Conservation (phyloP, 2,888 invertebrate genomes). For the Orgyia antiqua region DNA sequence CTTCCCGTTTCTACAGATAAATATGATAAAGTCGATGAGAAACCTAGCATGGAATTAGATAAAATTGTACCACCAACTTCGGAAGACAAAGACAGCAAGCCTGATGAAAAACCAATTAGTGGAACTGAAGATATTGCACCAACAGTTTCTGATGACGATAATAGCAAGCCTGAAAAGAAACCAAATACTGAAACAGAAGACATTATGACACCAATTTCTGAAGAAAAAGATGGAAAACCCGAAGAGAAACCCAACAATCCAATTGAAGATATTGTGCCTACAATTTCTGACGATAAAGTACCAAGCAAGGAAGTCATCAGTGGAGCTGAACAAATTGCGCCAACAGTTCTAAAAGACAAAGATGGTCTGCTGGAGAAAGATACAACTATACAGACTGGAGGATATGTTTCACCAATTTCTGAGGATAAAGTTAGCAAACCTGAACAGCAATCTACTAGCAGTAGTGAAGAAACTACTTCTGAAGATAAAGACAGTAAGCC, state of each 20-base stretch:
- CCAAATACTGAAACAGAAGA: background rate
- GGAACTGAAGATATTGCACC: background rate
- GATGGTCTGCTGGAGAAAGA: too few relatives aligned
- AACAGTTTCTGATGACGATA: background rate
- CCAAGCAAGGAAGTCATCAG: background rate
- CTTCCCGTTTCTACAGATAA: background rate
- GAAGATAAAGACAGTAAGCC: background rate
- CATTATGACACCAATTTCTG: background rate
- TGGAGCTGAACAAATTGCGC: background rate
- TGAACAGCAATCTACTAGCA: background rate
- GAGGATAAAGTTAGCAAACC: background rate
- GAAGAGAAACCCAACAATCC: background rate
- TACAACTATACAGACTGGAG: too few relatives aligned
- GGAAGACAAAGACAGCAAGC: conserved; percentile 1
- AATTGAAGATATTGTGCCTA: too few relatives aligned
- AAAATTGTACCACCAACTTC: conserved; percentile 16
- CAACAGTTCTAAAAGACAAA: background rate
- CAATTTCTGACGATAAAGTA: too few relatives aligned
- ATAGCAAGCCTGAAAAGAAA: background rate
- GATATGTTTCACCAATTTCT: background rate
- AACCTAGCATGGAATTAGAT: background rate
- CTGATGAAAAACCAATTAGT: background rate
- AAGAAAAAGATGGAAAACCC: background rate
- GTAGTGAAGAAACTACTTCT: background rate
- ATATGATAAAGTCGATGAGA: background rate